Percentiles rank a stretch among this genome's conserved stretches.
Conservation (phyloP, 1,140 invertebrate species). For the Lucilia cuprina region DNA sequence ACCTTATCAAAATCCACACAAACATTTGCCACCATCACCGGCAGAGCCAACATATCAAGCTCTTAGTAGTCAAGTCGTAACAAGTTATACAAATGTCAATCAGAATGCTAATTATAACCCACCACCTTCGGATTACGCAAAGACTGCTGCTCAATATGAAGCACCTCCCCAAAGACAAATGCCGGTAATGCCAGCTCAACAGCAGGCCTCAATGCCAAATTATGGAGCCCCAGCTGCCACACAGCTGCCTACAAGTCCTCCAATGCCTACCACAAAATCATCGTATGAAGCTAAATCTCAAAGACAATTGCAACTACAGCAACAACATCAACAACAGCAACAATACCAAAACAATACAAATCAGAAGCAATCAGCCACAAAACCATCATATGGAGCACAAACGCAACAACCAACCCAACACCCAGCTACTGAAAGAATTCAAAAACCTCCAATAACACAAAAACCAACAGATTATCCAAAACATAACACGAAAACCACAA, state of each 20-base stretch:
- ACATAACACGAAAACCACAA: neutral
- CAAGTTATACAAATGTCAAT: neutral
- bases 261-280: neutral
- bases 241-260: neutral
- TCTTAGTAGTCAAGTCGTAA: neutral
- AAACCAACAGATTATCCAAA: neutral
- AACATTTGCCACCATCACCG: neutral
- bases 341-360: neutral
- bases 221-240: neutral
- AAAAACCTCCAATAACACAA: neutral
- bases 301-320: neutral
- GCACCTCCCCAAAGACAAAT: neutral
- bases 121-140: neutral
- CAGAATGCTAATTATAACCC: neutral
- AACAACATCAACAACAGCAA: neutral
- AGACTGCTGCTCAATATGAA: neutral
- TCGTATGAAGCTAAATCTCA: neutral
- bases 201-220: neutral
- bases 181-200: neutral
- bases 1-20: neutral
- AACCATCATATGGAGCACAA: neutral
- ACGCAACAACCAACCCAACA: slow-evolving; percentile 16
- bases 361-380: neutral
- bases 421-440: neutral
- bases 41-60: neutral